Base-by-base conservation (phyloP, 2,113 vertebrate species). In the Columba livia region DNA sequence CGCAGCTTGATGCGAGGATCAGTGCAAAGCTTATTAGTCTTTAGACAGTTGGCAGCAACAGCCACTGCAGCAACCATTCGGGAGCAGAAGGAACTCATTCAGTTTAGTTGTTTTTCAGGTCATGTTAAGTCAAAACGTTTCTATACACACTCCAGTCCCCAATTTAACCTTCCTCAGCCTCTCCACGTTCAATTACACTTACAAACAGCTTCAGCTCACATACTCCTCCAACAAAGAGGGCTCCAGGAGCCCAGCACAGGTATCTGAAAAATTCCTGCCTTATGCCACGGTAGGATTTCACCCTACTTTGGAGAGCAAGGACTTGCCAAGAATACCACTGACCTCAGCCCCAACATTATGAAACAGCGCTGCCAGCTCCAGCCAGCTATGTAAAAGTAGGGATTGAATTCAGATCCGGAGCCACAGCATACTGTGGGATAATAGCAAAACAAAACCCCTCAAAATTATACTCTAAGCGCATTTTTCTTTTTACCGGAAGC, bases 11-110 rank as follows among this genome's bases (percentile, higher is more conserved):
- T 56, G 90, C 6, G 88, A 60, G 87, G 91, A 97, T 95, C 95
- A 96, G 79, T 20, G 94, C 58, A 97, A 95, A 95, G 84, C 96
- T 96, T 89, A 97, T 96, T 94, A 94, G 95, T 95, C 87, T 94
- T 94, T 48, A 96, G 91, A 93, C 65, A 88, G 91, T 26, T 96
- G 97, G 93, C 96, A 97, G 75, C 88, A 78, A 26, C 72, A 84
- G 85, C 38, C 70, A 85, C 95, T 89, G 89, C 57, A 96, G 92
- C 88, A 93, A 91, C 89, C 89, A 24, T 8, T 70, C 51, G 34
- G 83, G 69, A 80, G 78, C 91, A 97, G 85, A 91, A 94, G 79
- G 95, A 93, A 69, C 95, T 86, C 93, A 67, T 80, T 87, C 91
- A 88, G 48, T 92, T 95, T 92, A 62, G 84, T 70, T 91, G 89